Base-by-base conservation (phyloP, 2,113 vertebrate genomes). In the Ophiodon elongatus region DNA sequence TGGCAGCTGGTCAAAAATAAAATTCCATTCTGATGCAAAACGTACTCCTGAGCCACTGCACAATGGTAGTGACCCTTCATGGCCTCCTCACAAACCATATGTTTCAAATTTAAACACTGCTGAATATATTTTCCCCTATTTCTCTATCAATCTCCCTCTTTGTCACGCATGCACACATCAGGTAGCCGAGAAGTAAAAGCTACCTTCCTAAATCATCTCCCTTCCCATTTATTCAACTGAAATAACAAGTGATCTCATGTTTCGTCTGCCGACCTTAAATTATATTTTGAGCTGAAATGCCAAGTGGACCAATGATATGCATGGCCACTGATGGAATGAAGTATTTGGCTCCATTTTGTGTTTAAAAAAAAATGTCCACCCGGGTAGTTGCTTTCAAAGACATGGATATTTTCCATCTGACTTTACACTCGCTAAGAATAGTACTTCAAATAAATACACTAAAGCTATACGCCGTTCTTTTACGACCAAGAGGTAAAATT, bases 211-310 rank as follows among this genome's bases (percentile, higher is more conserved):
- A 89, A 88, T 84, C 85, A 87, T 68, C 37, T 78, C 56, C 47
- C 41, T 56, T 73, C 65, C 33, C 78, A 68, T 88, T 84, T 84
- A 35, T 80, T 86, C 70, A 79, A 79, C 63, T 90, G 84, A 67
- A 91, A 91, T 89, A 93, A 90, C 82, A 92, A 88, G 73, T 92
- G 86, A 92, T 76, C 84, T 94, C 90, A 91, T 79, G 67, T 89
- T 93, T 79, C 52, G 72, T 85, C 84, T 84, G 72, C 45, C 45
- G 31, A 57, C 45, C 41, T 39, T 54, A 59, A 80, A 81, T 79
- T 88, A 83, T 86, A 89, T 93, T 83, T 88, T 27, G 54, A 76
- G 65, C 73, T 57, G 59, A 73, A 81, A 82, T 62, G 88, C 88
- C 89, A 89, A 85, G 74, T 91, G 74, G 90, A 92, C 79, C 86